These are phyloP conservation scores for Helicolenus hilgendorfi DNA, from an alignment of 2,797 vertebrate genomes.

Conservation along the genomic window DNA sequence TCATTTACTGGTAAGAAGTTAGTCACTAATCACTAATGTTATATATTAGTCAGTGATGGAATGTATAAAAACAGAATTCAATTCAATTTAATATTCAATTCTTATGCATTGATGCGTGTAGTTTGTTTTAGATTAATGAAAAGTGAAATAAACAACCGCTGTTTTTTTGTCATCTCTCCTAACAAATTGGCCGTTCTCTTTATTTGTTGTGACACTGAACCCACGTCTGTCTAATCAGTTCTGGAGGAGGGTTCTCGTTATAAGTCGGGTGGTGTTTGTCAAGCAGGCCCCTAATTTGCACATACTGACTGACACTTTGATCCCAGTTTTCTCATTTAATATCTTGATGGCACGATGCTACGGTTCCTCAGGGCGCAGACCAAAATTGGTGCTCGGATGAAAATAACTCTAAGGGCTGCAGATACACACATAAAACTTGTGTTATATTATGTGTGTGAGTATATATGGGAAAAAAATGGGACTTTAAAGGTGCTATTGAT, in stretches of 20 bases:
- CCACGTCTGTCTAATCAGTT: neutral
- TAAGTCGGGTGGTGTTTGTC: neutral
- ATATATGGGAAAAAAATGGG: neutral
- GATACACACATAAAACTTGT: neutral
- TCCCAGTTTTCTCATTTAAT: slow-evolving; percentile 35
- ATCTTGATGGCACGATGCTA: slow-evolving; percentile 17
- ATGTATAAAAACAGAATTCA: neutral
- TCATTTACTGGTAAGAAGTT: neutral
- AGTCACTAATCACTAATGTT: neutral
- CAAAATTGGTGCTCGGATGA: neutral
- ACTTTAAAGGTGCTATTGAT: neutral
- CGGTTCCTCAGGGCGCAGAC: neutral
- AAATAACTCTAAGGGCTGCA: neutral
- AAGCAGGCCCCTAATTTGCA: slow-evolving; percentile 25
- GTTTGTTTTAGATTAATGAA: neutral
- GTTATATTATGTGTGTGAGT: neutral
- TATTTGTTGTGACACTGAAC: slow-evolving; percentile 20
- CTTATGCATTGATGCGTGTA: neutral
- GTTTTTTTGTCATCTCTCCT: neutral
- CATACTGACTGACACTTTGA: slow-evolving; percentile 19
- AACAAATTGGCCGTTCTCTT: neutral
- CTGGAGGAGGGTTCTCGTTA: slow-evolving; percentile 1
- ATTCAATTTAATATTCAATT: neutral
- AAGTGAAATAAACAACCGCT: neutral
- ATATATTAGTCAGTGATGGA: neutral